Conservation (phyloP, 2,797 vertebrate species). For the Euthynnus affinis region DNA sequence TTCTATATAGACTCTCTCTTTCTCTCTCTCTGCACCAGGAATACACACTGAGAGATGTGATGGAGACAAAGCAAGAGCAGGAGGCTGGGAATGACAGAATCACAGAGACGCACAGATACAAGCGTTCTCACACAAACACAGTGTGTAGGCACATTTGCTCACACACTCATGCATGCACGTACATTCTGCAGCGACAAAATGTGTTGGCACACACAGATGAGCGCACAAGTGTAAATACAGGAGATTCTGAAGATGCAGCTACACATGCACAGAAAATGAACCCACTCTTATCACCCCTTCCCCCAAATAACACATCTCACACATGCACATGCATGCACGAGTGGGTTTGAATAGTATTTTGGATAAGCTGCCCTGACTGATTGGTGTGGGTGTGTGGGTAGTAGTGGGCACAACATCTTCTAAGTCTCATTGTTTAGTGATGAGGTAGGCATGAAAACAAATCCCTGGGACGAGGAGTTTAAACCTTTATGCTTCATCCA, state of each 20-base stretch:
- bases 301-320: conserved; percentile 41
- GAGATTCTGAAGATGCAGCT: conserved; percentile 23
- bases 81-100: conserved; percentile 26
- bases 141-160: neutral
- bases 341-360: conserved; percentile 63
- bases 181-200: conserved; percentile 9
- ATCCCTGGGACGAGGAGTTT: conserved; percentile 51
- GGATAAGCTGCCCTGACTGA: conserved; percentile 72
- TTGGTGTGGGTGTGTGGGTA: conserved; percentile 58
- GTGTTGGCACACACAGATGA: neutral
- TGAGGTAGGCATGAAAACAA: conserved; percentile 58
- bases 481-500: conserved; percentile 55
- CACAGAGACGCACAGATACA: neutral
- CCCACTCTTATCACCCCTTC: conserved; percentile 22
- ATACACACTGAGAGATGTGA: conserved; percentile 13
- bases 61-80: conserved; percentile 25
- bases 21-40: conserved; percentile 11
- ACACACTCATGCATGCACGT: neutral
- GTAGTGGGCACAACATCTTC: conserved; percentile 64
- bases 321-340: conserved; percentile 54
- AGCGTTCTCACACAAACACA: neutral
- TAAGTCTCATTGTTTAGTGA: conserved; percentile 65
- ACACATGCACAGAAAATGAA: conserved; percentile 26
- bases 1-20: conserved; percentile 14
- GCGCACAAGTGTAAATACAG: neutral